A percentile compares a stretch with the other conserved stretches of the same genome.
Evolutionary conservation across 2,797 vertebrate genomes (phyloP).

Genomic region (Anisognathus igniventris): DNA sequence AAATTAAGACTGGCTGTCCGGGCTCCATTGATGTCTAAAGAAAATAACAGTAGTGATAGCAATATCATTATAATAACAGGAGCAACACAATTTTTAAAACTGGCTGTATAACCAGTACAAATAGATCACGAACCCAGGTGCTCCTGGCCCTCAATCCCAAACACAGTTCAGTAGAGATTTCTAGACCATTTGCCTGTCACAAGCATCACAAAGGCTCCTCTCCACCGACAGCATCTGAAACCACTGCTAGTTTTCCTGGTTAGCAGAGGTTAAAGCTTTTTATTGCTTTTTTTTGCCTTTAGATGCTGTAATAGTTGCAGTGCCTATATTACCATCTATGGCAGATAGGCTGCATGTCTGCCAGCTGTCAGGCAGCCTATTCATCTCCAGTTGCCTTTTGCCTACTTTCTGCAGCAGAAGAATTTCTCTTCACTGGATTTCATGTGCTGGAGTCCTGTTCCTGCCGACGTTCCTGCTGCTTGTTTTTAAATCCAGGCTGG

Average conservation of each 20-base stretch:
- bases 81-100: neutral
- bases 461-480: neutral
- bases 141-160: neutral
- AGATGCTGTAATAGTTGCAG: slow-evolving; percentile 28
- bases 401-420: slow-evolving; percentile 52
- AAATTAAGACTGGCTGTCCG: slow-evolving; percentile 5
- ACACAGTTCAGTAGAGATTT: neutral
- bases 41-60: slow-evolving; percentile 57
- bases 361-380: slow-evolving; percentile 62
- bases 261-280: slow-evolving; percentile 50
- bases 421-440: slow-evolving; percentile 43
- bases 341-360: slow-evolving; percentile 33
- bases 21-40: slow-evolving; percentile 24
- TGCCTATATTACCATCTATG: slow-evolving; percentile 65
- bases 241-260: neutral
- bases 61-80: slow-evolving; percentile 40
- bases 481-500: neutral
- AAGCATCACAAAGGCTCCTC: neutral
- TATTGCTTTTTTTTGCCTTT: slow-evolving; percentile 26
- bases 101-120: neutral
- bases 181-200: neutral
- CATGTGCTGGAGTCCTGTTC: neutral
- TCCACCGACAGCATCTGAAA: neutral
- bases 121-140: neutral
- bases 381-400: slow-evolving; percentile 65